phyloP scores from a whole-genome alignment of 2,113 vertebrate genomes.

The Lanius collurio region DNA sequence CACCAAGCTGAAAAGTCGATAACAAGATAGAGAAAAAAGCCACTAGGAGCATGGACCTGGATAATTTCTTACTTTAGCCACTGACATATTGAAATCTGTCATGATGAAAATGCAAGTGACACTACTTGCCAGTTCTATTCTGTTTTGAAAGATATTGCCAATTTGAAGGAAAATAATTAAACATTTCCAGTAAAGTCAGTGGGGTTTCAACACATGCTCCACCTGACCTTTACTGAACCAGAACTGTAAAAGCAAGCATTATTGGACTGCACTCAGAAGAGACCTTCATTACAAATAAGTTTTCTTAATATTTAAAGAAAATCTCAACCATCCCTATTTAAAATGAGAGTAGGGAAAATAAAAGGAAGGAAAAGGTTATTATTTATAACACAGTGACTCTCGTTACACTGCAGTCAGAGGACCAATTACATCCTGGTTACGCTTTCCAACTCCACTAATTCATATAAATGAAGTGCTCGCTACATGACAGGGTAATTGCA shows the following conservation, averaged over 20 bases:
- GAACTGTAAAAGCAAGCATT: neutral
- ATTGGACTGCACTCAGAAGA: neutral
- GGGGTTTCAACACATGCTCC: neutral
- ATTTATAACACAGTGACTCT: neutral
- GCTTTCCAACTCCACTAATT: neutral
- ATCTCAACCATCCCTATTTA: neutral
- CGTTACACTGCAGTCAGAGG: neutral
- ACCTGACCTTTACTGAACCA: neutral
- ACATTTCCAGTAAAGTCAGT: neutral
- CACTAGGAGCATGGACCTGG: neutral
- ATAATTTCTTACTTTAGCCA: neutral
- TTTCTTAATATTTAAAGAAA: constrained; percentile 7
- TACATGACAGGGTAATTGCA: constrained; percentile 17
- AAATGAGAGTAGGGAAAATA: neutral
- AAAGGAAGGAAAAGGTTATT: neutral
- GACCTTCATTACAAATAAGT: neutral
- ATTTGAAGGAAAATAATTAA: neutral
- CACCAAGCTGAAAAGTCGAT: accelerated
- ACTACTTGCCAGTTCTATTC: neutral
- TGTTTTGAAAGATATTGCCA: neutral
- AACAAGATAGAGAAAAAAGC: neutral
- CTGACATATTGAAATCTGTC: neutral
- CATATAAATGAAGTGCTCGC: neutral
- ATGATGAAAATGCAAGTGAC: neutral
- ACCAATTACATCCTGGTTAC: neutral